phyloP scores from a whole-genome alignment of 2,888 invertebrate genomes.

The Dryococelus australis region DNA sequence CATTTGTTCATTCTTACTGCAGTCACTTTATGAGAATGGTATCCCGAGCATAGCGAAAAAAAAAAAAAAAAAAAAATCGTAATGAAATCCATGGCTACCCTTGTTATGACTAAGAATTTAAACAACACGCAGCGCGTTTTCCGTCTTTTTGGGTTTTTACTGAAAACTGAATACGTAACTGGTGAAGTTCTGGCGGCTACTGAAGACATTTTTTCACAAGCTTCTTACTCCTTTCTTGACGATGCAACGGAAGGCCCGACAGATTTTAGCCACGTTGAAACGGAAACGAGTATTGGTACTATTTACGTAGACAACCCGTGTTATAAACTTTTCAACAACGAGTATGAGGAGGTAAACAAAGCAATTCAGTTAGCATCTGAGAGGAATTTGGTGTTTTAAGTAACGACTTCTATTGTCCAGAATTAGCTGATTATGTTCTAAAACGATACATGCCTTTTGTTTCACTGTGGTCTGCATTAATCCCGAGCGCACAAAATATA shows the following conservation, averaged over 20 bases:
- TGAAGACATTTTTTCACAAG: not conserved
- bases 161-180: not conserved
- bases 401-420: not conserved
- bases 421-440: not conserved
- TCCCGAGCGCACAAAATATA: not conserved
- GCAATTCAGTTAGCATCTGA: not conserved
- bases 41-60: not conserved
- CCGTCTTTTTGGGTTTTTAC: not conserved
- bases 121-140: not conserved
- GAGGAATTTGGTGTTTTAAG: not conserved
- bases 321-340: not conserved
- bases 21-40: not conserved
- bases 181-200: not conserved
- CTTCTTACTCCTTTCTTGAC: not conserved
- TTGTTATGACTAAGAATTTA: not conserved
- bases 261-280: not conserved
- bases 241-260: not conserved
- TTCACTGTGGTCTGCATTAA: not conserved
- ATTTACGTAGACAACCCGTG: not conserved
- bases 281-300: not conserved
- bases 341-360: not conserved
- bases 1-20: not conserved
- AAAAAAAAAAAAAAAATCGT: not conserved
- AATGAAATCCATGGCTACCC: not conserved
- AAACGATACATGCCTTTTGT: not conserved